Conservation (phyloP, 1,140 invertebrate species). For the Atta cephalotes region DNA sequence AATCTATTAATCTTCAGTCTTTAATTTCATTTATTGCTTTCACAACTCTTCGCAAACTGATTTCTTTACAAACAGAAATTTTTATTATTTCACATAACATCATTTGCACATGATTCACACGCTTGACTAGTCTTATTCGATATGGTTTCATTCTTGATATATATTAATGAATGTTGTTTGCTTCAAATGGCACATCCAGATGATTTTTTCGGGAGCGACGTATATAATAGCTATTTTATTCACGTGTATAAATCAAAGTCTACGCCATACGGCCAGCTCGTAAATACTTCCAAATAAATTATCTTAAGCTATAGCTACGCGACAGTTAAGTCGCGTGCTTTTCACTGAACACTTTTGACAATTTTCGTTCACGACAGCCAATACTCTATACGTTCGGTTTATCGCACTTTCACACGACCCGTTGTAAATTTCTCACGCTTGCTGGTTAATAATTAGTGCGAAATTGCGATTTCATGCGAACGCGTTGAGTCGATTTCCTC, state of each 20-base stretch:
- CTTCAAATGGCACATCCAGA: slow-evolving; percentile 40
- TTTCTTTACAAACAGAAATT: neutral
- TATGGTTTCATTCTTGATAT: slow-evolving; percentile 24
- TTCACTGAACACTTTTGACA: slow-evolving; percentile 40
- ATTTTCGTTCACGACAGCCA: neutral
- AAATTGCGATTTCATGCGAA: slow-evolving; percentile 35
- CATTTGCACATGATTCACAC: neutral
- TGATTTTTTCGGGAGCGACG: neutral
- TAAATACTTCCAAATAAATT: slow-evolving; percentile 35
- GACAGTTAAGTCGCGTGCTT: slow-evolving; percentile 15
- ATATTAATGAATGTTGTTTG: slow-evolving; percentile 25
- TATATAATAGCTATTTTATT: slow-evolving; percentile 23
- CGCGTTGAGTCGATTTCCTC: slow-evolving; percentile 17
- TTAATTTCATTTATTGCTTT: neutral
- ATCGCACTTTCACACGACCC: slow-evolving; percentile 21
- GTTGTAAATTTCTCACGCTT: slow-evolving; percentile 37
- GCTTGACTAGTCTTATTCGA: slow-evolving; percentile 10
- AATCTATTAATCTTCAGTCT: slow-evolving; percentile 41
- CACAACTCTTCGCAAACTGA: slow-evolving; percentile 8
- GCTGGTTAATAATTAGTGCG: slow-evolving; percentile 16
- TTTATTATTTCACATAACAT: slow-evolving; percentile 13
- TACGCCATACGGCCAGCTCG: neutral
- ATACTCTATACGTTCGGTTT: neutral
- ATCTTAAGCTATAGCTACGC: slow-evolving; percentile 9
- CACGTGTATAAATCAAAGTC: slow-evolving; percentile 32